Base-by-base conservation (phyloP, 2,888 invertebrate species). In the Andricus quercusramuli region DNA sequence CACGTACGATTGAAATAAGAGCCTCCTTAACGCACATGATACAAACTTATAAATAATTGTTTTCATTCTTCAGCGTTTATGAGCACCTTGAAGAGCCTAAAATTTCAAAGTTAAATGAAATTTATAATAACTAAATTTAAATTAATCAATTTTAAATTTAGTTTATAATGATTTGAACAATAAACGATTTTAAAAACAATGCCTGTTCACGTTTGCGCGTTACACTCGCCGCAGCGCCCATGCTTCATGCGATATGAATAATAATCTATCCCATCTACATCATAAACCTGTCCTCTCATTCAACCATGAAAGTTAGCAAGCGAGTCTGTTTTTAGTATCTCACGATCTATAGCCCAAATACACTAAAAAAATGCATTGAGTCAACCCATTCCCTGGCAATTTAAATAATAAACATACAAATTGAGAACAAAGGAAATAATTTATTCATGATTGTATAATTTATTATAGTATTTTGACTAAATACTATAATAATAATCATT, bases 211-310 rank as follows among this genome's bases (percentile, higher is more conserved):
- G 74, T 79, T 59, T 20, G 74, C 80, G 80, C 80, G 80, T 82
- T 15, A 85, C 83, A 86, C 85, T 86, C 86, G 86, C 86, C 85
- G 86, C 87, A 86, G 86, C 86, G 86, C 87, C 87, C 86, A 84
- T 86, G 81, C 85, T 85, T 86, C 87, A 87, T 87, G 87, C 87
- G 86, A 85, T 85, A 85, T 85, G 84, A 85, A 86, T 86, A 80
- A 82, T 85, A 84, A 84, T 86, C 85, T 87, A 85, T 85, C 83
- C 83, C 74, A 74, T 56, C 74, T 74, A 74, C 74, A 74, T 74
- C 74, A 74, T 74, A 56, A 74, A 74, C 74, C n/a, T 74, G 74
- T 32, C 74, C 51, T 32, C 56, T 51, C 32, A 56, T 74, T 74
- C 70, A 74, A 74, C 74, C 74, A 74, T 74, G 74, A 56, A 74